Conservation (phyloP, 1,140 invertebrate species). For the Bombus sylvicola region DNA sequence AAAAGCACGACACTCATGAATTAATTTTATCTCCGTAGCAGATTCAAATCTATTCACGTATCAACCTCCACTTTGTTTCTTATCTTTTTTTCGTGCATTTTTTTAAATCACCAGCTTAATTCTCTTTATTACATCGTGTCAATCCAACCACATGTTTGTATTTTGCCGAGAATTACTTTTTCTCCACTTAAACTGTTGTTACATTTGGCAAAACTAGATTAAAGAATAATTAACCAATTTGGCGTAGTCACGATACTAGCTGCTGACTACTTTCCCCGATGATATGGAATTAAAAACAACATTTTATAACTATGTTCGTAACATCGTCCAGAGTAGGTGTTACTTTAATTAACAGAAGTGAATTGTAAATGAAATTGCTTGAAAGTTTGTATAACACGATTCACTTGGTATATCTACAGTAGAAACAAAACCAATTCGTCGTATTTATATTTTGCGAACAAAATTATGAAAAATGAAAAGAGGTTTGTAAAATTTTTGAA, state of each 20-base stretch:
- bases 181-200: neutral
- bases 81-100: neutral
- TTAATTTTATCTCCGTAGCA: neutral
- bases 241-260: neutral
- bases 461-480: neutral
- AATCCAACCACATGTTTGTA: neutral
- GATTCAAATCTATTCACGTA: neutral
- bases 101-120: neutral
- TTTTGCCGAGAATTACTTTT: neutral
- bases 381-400: neutral
- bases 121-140: neutral
- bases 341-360: neutral
- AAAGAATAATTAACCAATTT: slow-evolving; percentile 10
- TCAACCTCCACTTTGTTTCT: neutral
- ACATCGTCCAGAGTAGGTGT: neutral
- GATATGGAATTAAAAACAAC: neutral
- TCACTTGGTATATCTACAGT: neutral
- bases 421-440: neutral
- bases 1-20: neutral
- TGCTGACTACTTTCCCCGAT: neutral
- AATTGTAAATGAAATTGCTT: neutral
- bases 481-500: neutral
- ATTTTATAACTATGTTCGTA: neutral
- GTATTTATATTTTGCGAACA: neutral
- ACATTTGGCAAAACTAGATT: neutral